Evolutionary conservation across 2,797 vertebrate genomes (phyloP).

Genomic region (Lagocephalus sceleratus): DNA sequence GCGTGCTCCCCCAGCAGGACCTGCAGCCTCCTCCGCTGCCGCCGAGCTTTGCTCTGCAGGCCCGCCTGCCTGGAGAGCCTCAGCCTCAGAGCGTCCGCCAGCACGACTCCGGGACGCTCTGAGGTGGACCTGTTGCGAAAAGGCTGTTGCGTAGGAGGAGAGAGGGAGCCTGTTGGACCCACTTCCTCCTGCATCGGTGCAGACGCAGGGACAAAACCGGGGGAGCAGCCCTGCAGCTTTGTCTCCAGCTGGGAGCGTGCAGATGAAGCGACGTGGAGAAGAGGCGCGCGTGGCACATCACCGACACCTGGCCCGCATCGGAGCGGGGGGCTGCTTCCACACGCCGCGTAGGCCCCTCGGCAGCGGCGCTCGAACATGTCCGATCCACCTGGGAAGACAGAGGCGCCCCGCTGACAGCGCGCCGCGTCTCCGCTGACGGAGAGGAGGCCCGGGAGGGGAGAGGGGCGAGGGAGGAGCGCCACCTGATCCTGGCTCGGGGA

Average conservation of each 20-base stretch:
- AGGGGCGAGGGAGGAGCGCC: constrained; percentile 67
- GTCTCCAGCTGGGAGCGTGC: constrained; percentile 24
- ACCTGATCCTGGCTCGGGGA: constrained; percentile 65
- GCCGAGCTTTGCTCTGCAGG: constrained; percentile 76
- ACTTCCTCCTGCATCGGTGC: constrained; percentile 38
- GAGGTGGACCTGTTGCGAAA: background rate
- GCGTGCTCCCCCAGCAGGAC: constrained; percentile 82
- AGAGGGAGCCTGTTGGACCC: background rate
- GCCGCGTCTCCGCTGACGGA: constrained; percentile 32
- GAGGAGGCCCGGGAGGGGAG: constrained; percentile 53
- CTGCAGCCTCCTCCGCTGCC: constrained; percentile 81
- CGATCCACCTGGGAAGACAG: constrained; percentile 47
- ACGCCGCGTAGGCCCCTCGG: constrained; percentile 33
- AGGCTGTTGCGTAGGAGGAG: background rate
- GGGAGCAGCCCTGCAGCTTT: constrained; percentile 8
- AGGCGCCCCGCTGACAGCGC: constrained; percentile 42
- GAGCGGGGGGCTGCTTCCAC: constrained; percentile 15
- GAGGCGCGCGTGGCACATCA: constrained; percentile 35
- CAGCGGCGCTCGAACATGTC: constrained; percentile 59
- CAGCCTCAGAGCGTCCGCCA: constrained; percentile 68
- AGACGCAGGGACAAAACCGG: constrained; percentile 62
- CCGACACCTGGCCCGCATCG: constrained; percentile 45
- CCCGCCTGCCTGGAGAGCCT: constrained; percentile 79
- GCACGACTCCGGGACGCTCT: constrained; percentile 28
- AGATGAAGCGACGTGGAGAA: constrained; percentile 29